Evolutionary conservation across 1,140 invertebrate species (phyloP).

Genomic region (Macrosteles quadrilineatus): DNA sequence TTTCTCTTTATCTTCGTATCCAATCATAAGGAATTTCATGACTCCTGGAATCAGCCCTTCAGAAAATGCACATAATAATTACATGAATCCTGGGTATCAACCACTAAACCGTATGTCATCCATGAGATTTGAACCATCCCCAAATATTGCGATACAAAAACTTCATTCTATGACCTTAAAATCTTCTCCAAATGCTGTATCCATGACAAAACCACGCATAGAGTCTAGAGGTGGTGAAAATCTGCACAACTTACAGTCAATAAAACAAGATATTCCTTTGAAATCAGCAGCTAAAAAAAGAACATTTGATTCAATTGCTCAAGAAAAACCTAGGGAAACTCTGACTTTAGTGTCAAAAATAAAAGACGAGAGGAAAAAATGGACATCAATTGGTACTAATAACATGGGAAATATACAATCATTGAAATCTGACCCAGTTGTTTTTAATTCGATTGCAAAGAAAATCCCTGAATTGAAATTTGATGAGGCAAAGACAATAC

Average conservation of each 20-base stretch:
- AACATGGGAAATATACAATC: background rate
- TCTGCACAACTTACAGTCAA: background rate
- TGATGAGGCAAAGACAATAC: background rate
- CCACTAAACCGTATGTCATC: background rate
- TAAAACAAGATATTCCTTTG: background rate
- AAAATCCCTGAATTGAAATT: background rate
- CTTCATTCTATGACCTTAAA: background rate
- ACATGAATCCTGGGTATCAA: background rate
- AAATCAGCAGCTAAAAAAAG: background rate
- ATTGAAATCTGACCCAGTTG: background rate
- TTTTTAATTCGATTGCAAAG: background rate
- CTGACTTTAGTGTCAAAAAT: background rate
- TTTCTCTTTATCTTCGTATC: background rate
- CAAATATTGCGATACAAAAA: background rate
- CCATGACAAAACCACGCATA: background rate
- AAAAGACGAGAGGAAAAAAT: slow-evolving; percentile 3
- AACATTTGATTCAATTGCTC: background rate
- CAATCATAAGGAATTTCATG: background rate
- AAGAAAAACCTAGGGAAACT: background rate
- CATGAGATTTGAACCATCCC: background rate
- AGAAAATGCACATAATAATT: too few relatives aligned
- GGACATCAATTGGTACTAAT: background rate
- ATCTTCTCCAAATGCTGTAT: background rate
- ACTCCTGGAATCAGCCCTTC: background rate
- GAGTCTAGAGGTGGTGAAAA: background rate